phyloP scores from a whole-genome alignment of 2,797 vertebrate genomes.

The Paguma larvata region DNA sequence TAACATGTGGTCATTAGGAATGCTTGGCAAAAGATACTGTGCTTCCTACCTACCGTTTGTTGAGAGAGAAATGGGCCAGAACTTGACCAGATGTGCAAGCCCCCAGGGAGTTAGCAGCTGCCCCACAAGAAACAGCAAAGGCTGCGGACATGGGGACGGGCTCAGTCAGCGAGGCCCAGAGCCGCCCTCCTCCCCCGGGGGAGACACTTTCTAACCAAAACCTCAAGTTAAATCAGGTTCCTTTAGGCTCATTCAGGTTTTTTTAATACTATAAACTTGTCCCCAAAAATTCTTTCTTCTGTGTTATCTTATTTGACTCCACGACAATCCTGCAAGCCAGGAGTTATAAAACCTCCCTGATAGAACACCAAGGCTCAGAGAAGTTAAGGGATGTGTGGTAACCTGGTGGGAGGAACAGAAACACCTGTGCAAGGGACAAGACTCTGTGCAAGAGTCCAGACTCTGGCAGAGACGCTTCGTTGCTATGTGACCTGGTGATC shows the following conservation, averaged over 20 bases:
- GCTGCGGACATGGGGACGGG: fast-evolving
- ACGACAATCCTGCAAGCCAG: not conserved
- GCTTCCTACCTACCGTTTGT: constrained; percentile 13
- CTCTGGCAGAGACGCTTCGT: not conserved
- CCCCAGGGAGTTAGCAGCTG: not conserved
- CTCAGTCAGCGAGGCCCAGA: not conserved
- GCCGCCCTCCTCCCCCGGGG: no score
- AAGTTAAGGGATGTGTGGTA: not conserved
- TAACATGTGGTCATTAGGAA: not conserved
- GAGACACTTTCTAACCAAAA: not conserved
- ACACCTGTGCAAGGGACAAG: fast-evolving
- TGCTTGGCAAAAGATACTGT: not conserved
- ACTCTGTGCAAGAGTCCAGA: not conserved
- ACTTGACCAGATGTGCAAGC: not conserved
- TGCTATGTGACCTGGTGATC: not conserved
- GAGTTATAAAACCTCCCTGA: not conserved
- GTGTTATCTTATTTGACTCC: not conserved
- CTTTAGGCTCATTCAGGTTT: not conserved
- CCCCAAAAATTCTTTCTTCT: not conserved
- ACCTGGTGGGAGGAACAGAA: not conserved
- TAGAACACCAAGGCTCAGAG: not conserved
- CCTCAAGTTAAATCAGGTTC: not conserved
- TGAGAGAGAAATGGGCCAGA: not conserved
- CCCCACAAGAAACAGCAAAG: not conserved
- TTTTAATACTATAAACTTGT: not conserved